Base-by-base conservation (phyloP, 2,888 invertebrate genomes). In the Dolomedes plantarius region DNA sequence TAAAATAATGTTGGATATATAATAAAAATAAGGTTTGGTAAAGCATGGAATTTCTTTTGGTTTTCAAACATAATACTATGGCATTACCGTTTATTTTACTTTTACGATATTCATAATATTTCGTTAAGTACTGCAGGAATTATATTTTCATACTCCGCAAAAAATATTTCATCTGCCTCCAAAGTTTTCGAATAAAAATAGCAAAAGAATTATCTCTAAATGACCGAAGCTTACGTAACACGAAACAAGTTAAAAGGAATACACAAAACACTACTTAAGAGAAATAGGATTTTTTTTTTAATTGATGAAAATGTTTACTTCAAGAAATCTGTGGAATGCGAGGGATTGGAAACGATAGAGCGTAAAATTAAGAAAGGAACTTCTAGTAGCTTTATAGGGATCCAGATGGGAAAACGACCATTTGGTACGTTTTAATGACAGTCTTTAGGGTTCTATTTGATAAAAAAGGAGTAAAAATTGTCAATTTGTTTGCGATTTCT, bases 341-440 rank as follows among this genome's bases (percentile, higher is more conserved):
- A 16, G 16, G 2, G 16, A 16, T 46, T 11, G 46, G 46, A 46
- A 16, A 46, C 46, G 16, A 16, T 16, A 46, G 46, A 46, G 46
- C 46, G 46, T 46, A 46, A 46, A 46, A 46, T 46, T 46, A 46
- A 46, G 46, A 16, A 13, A 46, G 46, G 16, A 46, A 46, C 46
- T 46, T 46, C 46, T 46, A 46, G 46, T 46, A 2, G 46, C 46
- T 46, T 46, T 46, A 46, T 46, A 46, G 46, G 46, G 46, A 46
- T 46, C 16, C 46, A 46, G 46, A 46, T 16, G 46, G 16, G 46
- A 46, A 46, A 46, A 46, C 16, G 6, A 16, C 2, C 46, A 46
- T 46, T 46, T 46, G 2, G 46, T 11, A 16, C 46, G 16, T 2
- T 2, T 16, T 46, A 46, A 46, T 46, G 16, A 46, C 16, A 46